These are phyloP conservation scores for Neomicropteryx cornuta DNA, from an alignment of 1,140 invertebrate genomes.

Conservation along the genomic window DNA sequence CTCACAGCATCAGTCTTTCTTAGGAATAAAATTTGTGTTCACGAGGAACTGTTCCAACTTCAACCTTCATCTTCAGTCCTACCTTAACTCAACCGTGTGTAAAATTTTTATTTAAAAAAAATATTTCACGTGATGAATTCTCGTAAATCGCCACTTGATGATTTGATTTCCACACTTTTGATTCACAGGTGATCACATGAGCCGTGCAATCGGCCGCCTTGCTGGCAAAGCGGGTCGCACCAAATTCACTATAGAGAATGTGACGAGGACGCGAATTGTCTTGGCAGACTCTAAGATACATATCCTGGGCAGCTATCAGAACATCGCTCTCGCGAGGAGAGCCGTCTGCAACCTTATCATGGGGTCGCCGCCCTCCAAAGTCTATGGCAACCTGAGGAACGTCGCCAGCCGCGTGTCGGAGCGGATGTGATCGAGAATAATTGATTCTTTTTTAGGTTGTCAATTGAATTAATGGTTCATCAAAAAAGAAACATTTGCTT, in stretches of 20 bases:
- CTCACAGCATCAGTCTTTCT: too few species aligned
- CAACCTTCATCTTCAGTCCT: too few species aligned
- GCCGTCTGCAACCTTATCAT: conserved; percentile 97
- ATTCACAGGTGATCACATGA: conserved; percentile 95
- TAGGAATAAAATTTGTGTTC: too few species aligned
- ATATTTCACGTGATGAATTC: too few species aligned
- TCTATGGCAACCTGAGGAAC: conserved; percentile 85
- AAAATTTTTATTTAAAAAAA: too few species aligned
- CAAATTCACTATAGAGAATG: conserved; percentile 98
- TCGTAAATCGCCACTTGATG: too few species aligned
- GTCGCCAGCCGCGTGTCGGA: conserved; percentile 71
- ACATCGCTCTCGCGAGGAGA: conserved; percentile 88
- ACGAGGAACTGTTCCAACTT: too few species aligned
- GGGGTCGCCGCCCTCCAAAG: conserved; percentile 91
- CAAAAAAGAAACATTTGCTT: too few species aligned
- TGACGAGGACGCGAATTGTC: conserved; percentile 96
- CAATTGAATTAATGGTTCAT: too few species aligned
- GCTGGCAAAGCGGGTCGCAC: conserved; percentile 96
- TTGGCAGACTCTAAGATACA: conserved; percentile 95
- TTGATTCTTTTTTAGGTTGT: conserved; percentile 15
- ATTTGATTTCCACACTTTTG: too few species aligned
- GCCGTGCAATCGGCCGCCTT: conserved; percentile 89
- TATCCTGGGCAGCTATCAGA: conserved; percentile 95
- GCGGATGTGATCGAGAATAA: conserved; percentile 63
- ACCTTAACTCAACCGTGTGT: too few species aligned